Conservation (phyloP, 2,797 vertebrate species). For the Crocidura indochinensis region DNA sequence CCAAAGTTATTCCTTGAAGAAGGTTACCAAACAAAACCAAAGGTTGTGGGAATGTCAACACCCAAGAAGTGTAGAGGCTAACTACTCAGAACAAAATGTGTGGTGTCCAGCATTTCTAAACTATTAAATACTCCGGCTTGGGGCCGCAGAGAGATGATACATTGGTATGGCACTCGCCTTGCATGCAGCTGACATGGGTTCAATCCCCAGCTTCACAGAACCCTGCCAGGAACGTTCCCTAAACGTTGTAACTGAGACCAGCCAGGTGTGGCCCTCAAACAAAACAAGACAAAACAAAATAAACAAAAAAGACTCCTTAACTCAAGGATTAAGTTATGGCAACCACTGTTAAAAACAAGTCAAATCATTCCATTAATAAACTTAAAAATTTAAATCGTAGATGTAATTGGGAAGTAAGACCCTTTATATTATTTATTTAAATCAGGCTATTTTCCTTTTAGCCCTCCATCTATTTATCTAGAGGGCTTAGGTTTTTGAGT, state of each 20-base stretch:
- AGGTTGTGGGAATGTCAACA: constrained; percentile 53
- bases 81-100: constrained; percentile 14
- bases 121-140: constrained; percentile 25
- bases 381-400: background rate
- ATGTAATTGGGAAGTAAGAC: background rate
- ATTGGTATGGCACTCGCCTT: too few relatives aligned
- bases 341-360: background rate
- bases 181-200: too few relatives aligned
- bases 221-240: too few relatives aligned
- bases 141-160: too few relatives aligned
- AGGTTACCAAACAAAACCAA: constrained; percentile 66
- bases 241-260: too few relatives aligned
- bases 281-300: too few relatives aligned
- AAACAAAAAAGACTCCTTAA: background rate
- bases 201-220: too few relatives aligned
- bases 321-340: background rate
- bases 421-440: constrained; percentile 2
- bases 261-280: too few relatives aligned
- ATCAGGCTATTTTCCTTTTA: background rate
- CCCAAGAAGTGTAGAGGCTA: constrained; percentile 20
- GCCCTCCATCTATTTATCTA: background rate
- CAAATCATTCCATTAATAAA: constrained; percentile 19
- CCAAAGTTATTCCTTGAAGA: constrained; percentile 58
- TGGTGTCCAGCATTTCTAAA: constrained; percentile 39
- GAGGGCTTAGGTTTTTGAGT: background rate